phyloP scores from a whole-genome alignment of 2,888 invertebrate species.

The Meganola albula region DNA sequence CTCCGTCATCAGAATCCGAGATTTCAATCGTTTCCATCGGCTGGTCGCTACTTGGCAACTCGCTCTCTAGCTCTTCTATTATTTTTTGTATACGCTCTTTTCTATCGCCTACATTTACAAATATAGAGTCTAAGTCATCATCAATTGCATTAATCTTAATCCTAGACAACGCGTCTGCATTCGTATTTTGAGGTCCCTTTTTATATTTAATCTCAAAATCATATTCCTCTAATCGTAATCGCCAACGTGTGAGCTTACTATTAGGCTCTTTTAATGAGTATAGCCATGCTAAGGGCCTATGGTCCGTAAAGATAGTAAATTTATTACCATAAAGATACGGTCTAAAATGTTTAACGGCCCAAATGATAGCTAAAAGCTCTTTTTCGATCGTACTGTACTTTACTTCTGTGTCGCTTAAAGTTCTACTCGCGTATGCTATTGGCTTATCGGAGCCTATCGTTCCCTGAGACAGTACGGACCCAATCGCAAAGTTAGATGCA shows the following conservation, averaged over 20 bases:
- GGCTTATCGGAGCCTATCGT: constrained; percentile 20
- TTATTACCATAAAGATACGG: constrained; percentile 7
- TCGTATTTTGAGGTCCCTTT: background rate
- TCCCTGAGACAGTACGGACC: constrained; percentile 25
- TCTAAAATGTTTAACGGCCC: constrained; percentile 8
- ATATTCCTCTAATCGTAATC: background rate
- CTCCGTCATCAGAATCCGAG: background rate
- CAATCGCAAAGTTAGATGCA: constrained; percentile 22
- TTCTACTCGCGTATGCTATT: constrained; percentile 15
- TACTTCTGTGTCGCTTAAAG: constrained; percentile 4
- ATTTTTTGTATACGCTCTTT: too few relatives aligned
- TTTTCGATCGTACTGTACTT: constrained; percentile 5
- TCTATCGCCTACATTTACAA: too few relatives aligned
- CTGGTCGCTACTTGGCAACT: too few relatives aligned
- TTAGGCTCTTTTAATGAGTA: background rate
- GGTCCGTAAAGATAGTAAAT: constrained; percentile 4
- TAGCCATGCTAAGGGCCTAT: background rate
- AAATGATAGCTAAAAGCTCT: constrained; percentile 6
- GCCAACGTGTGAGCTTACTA: background rate
- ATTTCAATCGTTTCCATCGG: background rate
- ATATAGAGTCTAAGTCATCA: too few relatives aligned
- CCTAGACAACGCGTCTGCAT: background rate
- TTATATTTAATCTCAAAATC: background rate
- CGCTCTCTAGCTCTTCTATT: too few relatives aligned
- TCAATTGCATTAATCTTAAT: background rate